phyloP scores from a whole-genome alignment of 1,140 invertebrate genomes.

The Leptonema lineaticorne region DNA sequence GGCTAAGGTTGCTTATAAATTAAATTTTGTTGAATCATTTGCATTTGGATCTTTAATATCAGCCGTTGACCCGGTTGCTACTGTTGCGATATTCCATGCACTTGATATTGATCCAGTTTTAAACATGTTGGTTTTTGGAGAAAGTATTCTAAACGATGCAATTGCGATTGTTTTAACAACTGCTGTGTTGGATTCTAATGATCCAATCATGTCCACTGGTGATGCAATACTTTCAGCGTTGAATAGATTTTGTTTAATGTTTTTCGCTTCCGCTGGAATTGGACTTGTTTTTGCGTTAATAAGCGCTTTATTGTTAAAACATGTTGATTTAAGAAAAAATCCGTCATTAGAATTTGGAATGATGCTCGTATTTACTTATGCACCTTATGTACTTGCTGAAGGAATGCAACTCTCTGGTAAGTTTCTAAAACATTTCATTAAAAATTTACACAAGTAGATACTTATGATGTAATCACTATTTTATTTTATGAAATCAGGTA shows the following conservation, averaged over 20 bases:
- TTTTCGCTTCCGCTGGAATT: slow-evolving; percentile 96
- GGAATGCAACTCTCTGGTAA: slow-evolving; percentile 92
- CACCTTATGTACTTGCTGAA: slow-evolving; percentile 96
- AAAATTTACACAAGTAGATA: neutral
- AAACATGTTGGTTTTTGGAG: slow-evolving; percentile 98
- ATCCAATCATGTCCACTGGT: slow-evolving; percentile 69
- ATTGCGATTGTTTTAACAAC: slow-evolving; percentile 97
- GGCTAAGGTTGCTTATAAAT: slow-evolving; percentile 83
- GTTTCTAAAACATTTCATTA: slow-evolving; percentile 24
- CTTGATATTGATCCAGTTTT: slow-evolving; percentile 92
- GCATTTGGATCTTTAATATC: slow-evolving; percentile 97
- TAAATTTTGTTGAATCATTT: slow-evolving; percentile 95
- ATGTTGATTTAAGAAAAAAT: slow-evolving; percentile 95
- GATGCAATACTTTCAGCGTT: slow-evolving; percentile 89
- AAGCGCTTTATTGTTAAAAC: slow-evolving; percentile 92
- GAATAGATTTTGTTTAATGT: slow-evolving; percentile 93
- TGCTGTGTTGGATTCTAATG: slow-evolving; percentile 77
- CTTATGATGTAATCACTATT: slow-evolving; percentile 44
- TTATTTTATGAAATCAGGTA: slow-evolving; percentile 63
- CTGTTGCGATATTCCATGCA: slow-evolving; percentile 97
- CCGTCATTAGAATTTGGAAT: slow-evolving; percentile 98
- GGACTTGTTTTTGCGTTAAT: slow-evolving; percentile 94
- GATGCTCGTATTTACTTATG: slow-evolving; percentile 98
- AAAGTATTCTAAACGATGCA: slow-evolving; percentile 97
- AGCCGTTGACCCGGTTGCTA: slow-evolving; percentile 98